Percentiles rank a stretch among this genome's conserved stretches.
Conservation (phyloP, 2,113 vertebrate genomes). For the Corvus moneduloides region DNA sequence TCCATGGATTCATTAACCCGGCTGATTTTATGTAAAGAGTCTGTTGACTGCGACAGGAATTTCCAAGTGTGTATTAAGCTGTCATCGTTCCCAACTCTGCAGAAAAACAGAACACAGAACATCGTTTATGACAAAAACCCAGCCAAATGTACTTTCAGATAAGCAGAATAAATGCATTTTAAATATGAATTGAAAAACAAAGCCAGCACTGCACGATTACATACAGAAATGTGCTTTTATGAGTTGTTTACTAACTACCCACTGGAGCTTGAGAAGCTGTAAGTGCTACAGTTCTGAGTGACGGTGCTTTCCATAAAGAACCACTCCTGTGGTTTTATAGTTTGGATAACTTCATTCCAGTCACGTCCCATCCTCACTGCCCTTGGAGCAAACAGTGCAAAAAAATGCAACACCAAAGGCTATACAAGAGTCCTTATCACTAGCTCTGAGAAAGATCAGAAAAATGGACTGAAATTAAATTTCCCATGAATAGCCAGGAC, state of each 20-base stretch:
- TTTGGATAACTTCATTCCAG: background rate
- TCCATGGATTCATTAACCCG: constrained; percentile 93
- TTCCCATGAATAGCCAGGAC: background rate
- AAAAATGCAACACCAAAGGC: background rate
- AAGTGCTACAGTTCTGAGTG: background rate
- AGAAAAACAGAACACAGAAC: background rate
- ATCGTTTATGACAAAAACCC: background rate
- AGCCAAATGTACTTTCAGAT: background rate
- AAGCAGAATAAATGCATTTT: background rate
- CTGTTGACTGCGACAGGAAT: constrained; percentile 93
- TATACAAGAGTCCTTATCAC: background rate
- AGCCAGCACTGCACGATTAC: accelerated
- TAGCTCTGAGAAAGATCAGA: background rate
- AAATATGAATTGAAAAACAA: background rate
- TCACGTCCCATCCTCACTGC: background rate
- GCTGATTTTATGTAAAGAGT: constrained; percentile 92
- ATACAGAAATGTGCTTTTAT: background rate
- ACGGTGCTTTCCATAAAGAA: background rate
- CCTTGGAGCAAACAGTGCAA: background rate
- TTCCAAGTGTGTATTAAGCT: constrained; percentile 84
- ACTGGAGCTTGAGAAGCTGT: background rate
- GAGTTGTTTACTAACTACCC: background rate
- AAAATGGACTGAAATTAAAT: background rate
- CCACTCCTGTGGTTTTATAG: background rate
- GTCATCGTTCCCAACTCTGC: constrained; percentile 89